These are phyloP conservation scores for Melanaphis sacchari DNA, from an alignment of 1,140 invertebrate genomes.

Conservation along the genomic window DNA sequence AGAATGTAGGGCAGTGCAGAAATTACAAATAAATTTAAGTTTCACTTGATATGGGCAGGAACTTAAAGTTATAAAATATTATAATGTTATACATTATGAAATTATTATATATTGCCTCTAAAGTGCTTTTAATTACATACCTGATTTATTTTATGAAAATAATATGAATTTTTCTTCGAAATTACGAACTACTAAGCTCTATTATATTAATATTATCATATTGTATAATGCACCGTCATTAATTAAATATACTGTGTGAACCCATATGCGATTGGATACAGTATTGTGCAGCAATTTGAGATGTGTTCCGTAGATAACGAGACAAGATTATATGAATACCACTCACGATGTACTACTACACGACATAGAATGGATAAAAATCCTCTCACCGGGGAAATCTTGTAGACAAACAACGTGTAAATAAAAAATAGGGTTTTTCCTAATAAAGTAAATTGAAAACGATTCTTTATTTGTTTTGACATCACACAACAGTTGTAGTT, in stretches of 20 bases:
- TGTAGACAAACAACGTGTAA: not conserved
- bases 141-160: no score
- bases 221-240: not conserved
- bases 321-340: not conserved
- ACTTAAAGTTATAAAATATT: no score
- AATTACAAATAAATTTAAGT: no score
- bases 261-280: not conserved
- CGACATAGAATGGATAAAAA: not conserved
- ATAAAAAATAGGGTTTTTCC: not conserved
- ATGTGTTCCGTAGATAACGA: no score
- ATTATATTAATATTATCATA: not conserved
- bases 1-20: no score
- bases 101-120: no score
- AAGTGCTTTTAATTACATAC: no score
- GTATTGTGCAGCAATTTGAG: not conserved
- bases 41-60: no score
- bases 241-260: not conserved
- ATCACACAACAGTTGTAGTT: no score
- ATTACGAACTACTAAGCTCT: no score
- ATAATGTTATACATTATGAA: no score
- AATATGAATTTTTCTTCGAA: no score
- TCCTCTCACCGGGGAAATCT: not conserved
- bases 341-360: not conserved
- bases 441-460: slow-evolving; percentile 7
- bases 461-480: not conserved